Base-by-base conservation (phyloP, 2,888 invertebrate genomes). In the Rapana venosa region DNA sequence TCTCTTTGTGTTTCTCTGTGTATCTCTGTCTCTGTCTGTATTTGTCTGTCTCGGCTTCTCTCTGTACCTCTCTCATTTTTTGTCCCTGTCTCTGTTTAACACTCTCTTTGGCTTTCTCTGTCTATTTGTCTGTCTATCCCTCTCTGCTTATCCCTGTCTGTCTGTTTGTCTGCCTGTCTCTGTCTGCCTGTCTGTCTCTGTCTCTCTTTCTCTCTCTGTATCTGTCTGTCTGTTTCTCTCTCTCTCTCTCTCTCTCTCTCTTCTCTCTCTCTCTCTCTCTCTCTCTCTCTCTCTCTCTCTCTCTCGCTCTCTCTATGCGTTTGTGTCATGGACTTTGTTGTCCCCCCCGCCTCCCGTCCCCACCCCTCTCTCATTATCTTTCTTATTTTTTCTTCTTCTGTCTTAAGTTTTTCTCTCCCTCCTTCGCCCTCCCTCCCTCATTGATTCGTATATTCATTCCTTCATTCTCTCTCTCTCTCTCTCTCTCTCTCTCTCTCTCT, bases 131-230 rank as follows among this genome's bases (percentile, higher is more conserved):
- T 88, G n/a, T 81, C 79, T 88, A 26, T 89, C 35, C 58, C 77
- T 47, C 83, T 83, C 2, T 81, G 32, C 47, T 17, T 83, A 1
- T 83, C 47, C 35, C 35, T 83, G 6, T 47, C 26, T 56, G 26
- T 83, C 47, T 83, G 8, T 83, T 30, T 90, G 36, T 89, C 30
- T 79, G 36, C 79, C 22, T 90, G 30, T 89, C 20, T 89, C 66
- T 86, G 13, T 89, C 66, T 79, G 8, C 13, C 36, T 58, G 36
- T 79, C 79, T 79, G 15, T 79, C 17, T 35, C 79, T 79, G 5
- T 32, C 30, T 30, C 58, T 35, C 86, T 61, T 66, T 35, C 86
- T 35, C 32, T 35, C 66, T 56, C 56, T 66, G 35, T 81, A 35
- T 81, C 81, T 36, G 35, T 81, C 81, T 81, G 35, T 35, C 81